Percentiles rank a stretch among this genome's conserved stretches.
Conservation (phyloP, 92 coral and sea anemone genomes). For the Montipora capitata region DNA sequence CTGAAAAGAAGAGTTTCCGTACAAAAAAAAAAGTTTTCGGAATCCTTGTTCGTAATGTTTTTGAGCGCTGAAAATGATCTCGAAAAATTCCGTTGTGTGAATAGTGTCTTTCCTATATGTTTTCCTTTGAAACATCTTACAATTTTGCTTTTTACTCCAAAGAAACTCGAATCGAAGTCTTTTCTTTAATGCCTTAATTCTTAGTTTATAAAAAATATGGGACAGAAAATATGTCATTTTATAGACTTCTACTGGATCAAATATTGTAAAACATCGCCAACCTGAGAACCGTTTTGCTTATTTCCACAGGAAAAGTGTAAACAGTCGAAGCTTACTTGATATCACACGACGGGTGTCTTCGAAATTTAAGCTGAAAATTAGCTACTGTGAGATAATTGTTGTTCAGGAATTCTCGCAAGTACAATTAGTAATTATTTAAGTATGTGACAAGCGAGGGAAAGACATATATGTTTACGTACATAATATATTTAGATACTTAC, state of each 20-base stretch:
- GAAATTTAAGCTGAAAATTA: not conserved
- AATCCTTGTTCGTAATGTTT: too few species aligned
- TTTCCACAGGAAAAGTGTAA: constrained; percentile 9
- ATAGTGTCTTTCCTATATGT: too few species aligned
- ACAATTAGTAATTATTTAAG: not conserved
- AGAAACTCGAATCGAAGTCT: not conserved
- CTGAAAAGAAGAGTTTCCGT: too few species aligned
- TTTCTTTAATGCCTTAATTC: too few species aligned
- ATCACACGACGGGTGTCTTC: not conserved
- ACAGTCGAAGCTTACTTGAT: not conserved
- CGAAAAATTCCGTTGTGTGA: too few species aligned
- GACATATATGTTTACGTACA: not conserved
- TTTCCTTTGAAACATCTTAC: not conserved
- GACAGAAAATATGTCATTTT: too few species aligned
- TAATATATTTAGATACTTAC: not conserved
- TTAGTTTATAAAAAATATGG: too few species aligned
- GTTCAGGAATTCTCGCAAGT: not conserved
- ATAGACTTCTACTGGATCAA: too few species aligned
- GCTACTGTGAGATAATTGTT: not conserved
- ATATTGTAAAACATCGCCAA: too few species aligned
- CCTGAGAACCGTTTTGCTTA: constrained; percentile 1
- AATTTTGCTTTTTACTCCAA: not conserved
- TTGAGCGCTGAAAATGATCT: too few species aligned
- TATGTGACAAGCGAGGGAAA: not conserved
- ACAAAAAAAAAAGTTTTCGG: too few species aligned